phyloP scores from a whole-genome alignment of 2,888 invertebrate species.

The Drosophila neoperkinsi region DNA sequence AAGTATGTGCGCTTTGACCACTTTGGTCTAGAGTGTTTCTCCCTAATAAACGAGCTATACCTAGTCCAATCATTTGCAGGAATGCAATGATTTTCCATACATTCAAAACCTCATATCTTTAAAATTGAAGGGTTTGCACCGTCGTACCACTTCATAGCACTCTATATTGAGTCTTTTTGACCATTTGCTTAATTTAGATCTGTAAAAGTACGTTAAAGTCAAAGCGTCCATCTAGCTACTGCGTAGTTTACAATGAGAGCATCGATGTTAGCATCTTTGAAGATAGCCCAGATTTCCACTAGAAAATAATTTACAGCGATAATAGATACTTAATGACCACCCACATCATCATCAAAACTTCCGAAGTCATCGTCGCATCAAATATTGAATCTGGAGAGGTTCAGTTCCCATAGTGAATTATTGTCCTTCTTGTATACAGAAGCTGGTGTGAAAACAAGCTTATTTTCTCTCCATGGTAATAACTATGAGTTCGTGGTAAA shows the following conservation, averaged over 20 bases:
- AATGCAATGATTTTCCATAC: not conserved
- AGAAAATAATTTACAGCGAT: not conserved
- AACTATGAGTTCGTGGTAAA: not conserved
- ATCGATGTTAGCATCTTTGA: not conserved
- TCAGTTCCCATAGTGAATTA: not conserved
- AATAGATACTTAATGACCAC: not conserved
- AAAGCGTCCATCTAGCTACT: not conserved
- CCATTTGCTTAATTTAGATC: not conserved
- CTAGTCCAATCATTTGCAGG: not conserved
- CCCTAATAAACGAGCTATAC: not conserved
- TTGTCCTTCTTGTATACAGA: not conserved
- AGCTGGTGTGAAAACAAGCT: too few relatives aligned
- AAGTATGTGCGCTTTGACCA: too few relatives aligned
- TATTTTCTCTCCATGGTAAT: too few relatives aligned
- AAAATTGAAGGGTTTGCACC: not conserved
- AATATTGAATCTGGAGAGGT: not conserved
- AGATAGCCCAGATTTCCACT: not conserved
- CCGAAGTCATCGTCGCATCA: not conserved
- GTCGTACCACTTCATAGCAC: not conserved
- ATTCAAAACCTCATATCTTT: not conserved
- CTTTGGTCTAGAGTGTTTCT: not conserved
- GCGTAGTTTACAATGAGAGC: not conserved
- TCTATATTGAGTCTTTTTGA: not conserved
- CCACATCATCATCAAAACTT: not conserved
- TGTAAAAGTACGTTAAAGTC: not conserved